A percentile compares a stretch with the other conserved stretches of the same genome.
Evolutionary conservation across 2,113 vertebrate genomes (phyloP).

Genomic region (Anoura caudifer): DNA sequence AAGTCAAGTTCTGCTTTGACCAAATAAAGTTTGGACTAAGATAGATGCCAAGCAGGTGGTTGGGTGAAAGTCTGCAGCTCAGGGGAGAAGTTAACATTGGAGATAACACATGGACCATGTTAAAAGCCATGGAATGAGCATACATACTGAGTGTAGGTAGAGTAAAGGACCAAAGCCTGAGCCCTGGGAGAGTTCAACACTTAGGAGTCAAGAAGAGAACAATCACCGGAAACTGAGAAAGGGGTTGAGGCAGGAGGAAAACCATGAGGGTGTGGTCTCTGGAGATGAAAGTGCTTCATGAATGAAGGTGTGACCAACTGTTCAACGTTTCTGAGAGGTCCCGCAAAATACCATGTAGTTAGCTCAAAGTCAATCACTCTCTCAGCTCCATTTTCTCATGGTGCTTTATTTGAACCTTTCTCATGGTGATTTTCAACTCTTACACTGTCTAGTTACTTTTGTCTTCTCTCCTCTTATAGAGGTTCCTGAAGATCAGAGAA

Average conservation of each 20-base stretch:
- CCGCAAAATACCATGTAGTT: neutral
- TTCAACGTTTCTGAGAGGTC: constrained; percentile 15
- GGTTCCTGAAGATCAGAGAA: neutral
- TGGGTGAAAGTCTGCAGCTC: neutral
- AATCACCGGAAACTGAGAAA: constrained; percentile 38
- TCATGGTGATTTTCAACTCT: neutral
- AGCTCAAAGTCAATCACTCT: neutral
- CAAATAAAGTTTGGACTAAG: neutral
- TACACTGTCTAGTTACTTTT: neutral
- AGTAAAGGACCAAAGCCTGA: neutral
- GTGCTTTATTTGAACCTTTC: neutral
- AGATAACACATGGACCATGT: neutral
- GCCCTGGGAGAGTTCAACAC: neutral
- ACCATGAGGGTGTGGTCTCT: constrained; percentile 43
- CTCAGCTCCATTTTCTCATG: neutral
- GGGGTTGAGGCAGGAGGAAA: constrained; percentile 2
- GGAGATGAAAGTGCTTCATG: constrained; percentile 56
- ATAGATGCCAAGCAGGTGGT: neutral
- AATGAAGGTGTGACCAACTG: constrained; percentile 51
- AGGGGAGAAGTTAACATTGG: neutral
- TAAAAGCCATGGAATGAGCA: neutral
- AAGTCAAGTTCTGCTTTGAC: neutral
- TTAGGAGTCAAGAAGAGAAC: neutral
- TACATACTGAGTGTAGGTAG: neutral
- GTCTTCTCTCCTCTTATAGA: neutral